Evolutionary conservation across 2,888 invertebrate genomes (phyloP).

Genomic region (Bimastos eiseni): DNA sequence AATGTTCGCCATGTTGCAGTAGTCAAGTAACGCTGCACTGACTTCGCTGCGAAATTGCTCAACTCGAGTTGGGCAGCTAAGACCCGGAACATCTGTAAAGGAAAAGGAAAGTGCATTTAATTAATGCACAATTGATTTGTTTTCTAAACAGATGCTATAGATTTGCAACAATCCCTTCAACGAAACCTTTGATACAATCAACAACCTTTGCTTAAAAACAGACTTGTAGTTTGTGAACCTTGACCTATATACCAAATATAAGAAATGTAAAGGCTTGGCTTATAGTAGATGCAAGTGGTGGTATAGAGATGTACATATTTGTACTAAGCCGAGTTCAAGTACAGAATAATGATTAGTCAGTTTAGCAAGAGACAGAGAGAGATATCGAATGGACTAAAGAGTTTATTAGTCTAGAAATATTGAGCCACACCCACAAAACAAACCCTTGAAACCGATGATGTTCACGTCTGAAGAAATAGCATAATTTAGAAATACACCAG

Average conservation of each 20-base stretch:
- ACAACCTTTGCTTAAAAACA: background rate
- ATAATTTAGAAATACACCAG: background rate
- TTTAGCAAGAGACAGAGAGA: too few relatives aligned
- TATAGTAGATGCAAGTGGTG: background rate
- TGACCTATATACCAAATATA: background rate
- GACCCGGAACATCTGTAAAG: slow-evolving; percentile 82
- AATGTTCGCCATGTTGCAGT: slow-evolving; percentile 67
- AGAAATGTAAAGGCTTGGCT: background rate
- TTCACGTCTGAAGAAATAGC: background rate
- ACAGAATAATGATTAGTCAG: too few relatives aligned
- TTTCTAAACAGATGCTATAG: background rate
- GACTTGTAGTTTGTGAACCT: background rate
- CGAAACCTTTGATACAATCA: background rate
- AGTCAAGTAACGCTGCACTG: slow-evolving; percentile 89
- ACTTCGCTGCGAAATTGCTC: slow-evolving; percentile 94
- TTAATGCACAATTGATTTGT: background rate
- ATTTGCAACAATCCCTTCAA: background rate
- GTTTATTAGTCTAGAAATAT: too few relatives aligned
- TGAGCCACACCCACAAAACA: background rate
- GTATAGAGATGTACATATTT: background rate
- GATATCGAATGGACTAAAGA: background rate
- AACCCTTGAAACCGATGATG: background rate
- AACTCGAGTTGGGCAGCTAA: slow-evolving; percentile 89
- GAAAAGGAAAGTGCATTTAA: background rate
- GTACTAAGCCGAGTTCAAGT: background rate